Evolutionary conservation across 2,888 invertebrate species (phyloP).

Genomic region (Morinoia aosen): DNA sequence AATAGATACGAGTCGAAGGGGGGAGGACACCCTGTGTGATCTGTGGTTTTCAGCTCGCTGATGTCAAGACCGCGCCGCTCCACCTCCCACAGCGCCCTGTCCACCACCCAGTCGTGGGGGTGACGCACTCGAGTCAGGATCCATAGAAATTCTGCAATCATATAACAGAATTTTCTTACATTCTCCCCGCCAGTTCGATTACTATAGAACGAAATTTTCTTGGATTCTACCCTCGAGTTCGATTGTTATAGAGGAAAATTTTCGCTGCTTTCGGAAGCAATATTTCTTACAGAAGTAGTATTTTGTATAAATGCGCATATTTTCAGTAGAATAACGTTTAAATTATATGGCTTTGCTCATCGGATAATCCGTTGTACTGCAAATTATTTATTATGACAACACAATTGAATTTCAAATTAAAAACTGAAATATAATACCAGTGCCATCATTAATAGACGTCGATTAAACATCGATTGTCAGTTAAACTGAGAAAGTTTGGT

Average conservation of each 20-base stretch:
- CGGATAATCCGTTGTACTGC: not conserved
- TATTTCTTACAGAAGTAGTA: not conserved
- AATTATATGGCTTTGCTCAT: not conserved
- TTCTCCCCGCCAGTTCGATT: too few species aligned
- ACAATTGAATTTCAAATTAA: too few species aligned
- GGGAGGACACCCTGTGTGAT: constrained; percentile 44
- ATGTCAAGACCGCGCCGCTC: not conserved
- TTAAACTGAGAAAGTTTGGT: too few species aligned
- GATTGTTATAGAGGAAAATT: too few species aligned
- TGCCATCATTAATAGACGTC: too few species aligned
- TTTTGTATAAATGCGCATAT: not conserved
- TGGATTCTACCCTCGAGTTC: too few species aligned
- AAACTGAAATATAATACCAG: too few species aligned
- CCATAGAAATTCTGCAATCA: constrained; percentile 57
- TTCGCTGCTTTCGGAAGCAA: too few species aligned
- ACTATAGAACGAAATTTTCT: too few species aligned
- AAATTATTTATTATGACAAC: too few species aligned
- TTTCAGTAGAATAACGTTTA: not conserved
- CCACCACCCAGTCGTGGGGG: constrained; percentile 31
- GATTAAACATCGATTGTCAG: too few species aligned
- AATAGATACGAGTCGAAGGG: not conserved
- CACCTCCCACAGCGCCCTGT: not conserved
- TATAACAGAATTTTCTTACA: too few species aligned
- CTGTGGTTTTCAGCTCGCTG: not conserved
- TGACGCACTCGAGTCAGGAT: constrained; percentile 54